Percentiles rank a stretch among this genome's conserved stretches.
These are phyloP conservation scores for Gnathonemus longibarbis DNA, from an alignment of 2,113 vertebrate genomes.

Conservation along the genomic window DNA sequence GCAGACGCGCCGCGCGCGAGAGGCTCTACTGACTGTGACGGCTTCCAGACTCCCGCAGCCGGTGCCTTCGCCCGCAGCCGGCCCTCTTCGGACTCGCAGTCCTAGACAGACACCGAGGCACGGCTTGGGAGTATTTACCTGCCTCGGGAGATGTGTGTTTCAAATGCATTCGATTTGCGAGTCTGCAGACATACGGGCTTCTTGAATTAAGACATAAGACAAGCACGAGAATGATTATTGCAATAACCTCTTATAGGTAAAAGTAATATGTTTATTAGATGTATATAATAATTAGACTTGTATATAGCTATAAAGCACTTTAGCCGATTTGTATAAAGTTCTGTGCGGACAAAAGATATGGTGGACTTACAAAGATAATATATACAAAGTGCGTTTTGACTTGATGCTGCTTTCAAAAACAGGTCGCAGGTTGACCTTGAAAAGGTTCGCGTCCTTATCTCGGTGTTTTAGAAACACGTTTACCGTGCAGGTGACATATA, in stretches of 20 bases:
- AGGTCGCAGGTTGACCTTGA: neutral
- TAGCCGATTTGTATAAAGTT: neutral
- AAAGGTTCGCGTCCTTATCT: neutral
- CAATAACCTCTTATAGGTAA: neutral
- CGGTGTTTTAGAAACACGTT: neutral
- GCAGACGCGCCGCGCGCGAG: constrained; percentile 5
- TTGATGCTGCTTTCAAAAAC: neutral
- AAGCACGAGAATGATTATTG: neutral
- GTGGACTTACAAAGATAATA: neutral
- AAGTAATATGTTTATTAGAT: neutral
- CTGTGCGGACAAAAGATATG: neutral
- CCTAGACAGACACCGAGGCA: neutral
- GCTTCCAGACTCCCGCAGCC: constrained; percentile 8
- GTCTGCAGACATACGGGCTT: neutral
- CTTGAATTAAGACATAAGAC: neutral
- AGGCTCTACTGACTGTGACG: constrained; percentile 12
- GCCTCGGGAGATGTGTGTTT: neutral
- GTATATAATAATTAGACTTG: neutral
- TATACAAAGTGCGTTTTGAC: neutral
- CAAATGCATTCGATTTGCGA: neutral
- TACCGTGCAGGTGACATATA: neutral
- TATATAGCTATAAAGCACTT: neutral
- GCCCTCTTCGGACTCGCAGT: neutral
- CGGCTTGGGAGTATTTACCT: neutral
- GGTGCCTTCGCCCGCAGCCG: neutral